Evolutionary conservation across 1,140 invertebrate genomes (phyloP).

Genomic region (Calephelis nemesis): DNA sequence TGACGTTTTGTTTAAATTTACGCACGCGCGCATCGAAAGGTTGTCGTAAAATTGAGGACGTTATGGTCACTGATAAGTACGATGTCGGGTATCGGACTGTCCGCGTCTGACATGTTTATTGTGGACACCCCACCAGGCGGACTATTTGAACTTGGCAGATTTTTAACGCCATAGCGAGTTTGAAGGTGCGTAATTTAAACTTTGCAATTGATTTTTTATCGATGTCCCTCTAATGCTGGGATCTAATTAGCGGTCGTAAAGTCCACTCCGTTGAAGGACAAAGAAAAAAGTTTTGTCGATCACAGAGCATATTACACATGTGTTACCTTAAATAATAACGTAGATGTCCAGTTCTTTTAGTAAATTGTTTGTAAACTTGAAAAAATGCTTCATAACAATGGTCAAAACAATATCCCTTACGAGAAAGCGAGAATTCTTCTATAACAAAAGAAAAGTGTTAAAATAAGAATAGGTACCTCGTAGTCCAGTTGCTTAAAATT

Average conservation of each 20-base stretch:
- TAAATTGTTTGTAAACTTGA: too few species aligned
- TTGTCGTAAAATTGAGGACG: constrained; percentile 74
- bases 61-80: constrained; percentile 73
- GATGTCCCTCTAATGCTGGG: not conserved
- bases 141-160: constrained; percentile 50
- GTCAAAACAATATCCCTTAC: too few species aligned
- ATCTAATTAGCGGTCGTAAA: not conserved
- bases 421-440: too few species aligned
- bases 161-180: constrained; percentile 43
- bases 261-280: not conserved
- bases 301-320: not conserved
- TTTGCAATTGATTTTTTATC: constrained; percentile 22
- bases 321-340: too few species aligned
- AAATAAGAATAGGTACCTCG: too few species aligned
- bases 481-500: not conserved
- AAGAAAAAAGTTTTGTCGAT: not conserved
- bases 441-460: too few species aligned
- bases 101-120: constrained; percentile 63
- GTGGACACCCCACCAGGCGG: constrained; percentile 64
- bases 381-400: too few species aligned
- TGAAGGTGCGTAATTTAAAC: constrained; percentile 31
- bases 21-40: constrained; percentile 56
- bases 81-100: constrained; percentile 61
- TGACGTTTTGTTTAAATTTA: constrained; percentile 73
- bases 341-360: too few species aligned